Evolutionary conservation across 2,797 vertebrate species (phyloP).

Genomic region (Paramormyrops hopkinsi): DNA sequence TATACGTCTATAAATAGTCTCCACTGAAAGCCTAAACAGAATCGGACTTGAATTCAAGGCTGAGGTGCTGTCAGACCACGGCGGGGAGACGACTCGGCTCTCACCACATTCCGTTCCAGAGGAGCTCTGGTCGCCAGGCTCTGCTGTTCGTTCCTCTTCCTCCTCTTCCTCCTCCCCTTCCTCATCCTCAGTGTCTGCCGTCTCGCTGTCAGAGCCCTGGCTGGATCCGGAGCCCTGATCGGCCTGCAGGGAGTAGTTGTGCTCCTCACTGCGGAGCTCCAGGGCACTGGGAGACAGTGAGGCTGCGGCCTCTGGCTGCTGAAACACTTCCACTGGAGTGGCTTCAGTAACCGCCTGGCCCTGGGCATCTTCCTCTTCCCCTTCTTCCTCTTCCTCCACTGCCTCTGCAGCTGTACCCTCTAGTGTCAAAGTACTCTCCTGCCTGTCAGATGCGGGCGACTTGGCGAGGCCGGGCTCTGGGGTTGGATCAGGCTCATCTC

Average conservation of each 20-base stretch:
- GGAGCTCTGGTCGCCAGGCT: constrained; percentile 56
- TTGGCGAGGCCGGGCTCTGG: not conserved
- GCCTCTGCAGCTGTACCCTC: constrained; percentile 6
- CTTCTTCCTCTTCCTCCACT: constrained; percentile 42
- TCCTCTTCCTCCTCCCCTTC: constrained; percentile 36
- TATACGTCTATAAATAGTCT: not conserved
- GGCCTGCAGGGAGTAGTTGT: constrained; percentile 64
- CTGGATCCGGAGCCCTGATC: constrained; percentile 28
- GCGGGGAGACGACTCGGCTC: constrained; percentile 7
- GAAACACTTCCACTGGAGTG: not conserved
- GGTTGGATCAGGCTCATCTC: not conserved
- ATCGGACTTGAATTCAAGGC: not conserved
- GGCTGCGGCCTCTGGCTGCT: not conserved
- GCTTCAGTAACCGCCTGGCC: not conserved
- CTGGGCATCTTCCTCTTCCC: constrained; percentile 22
- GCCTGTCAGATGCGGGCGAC: not conserved
- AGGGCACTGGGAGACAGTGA: constrained; percentile 32
- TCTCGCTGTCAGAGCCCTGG: constrained; percentile 31
- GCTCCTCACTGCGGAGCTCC: constrained; percentile 62
- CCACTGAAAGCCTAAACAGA: not conserved
- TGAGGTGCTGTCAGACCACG: not conserved
- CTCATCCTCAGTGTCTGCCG: constrained; percentile 31
- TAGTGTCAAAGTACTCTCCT: not conserved
- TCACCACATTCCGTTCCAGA: constrained; percentile 61
- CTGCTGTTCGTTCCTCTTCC: constrained; percentile 49